Percentiles rank a stretch among this genome's conserved stretches.
These are phyloP conservation scores for Drosophila grimshawi DNA, from an alignment of 1,140 invertebrate species.

Conservation along the genomic window DNA sequence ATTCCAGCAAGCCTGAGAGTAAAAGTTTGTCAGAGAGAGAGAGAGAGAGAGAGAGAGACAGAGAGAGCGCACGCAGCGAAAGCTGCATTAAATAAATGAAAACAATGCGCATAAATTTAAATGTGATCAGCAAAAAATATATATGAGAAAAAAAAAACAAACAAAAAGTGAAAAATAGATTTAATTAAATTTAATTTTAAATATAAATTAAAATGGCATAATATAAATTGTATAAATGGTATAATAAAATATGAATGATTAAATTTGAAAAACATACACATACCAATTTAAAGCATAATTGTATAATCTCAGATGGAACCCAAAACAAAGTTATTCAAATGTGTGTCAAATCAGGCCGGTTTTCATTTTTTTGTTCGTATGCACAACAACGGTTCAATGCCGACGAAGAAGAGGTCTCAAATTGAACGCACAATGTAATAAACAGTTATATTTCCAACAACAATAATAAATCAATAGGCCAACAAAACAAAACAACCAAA, in stretches of 20 bases:
- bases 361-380: slow-evolving; percentile 4
- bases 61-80: slow-evolving; percentile 52
- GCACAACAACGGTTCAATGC: slow-evolving; percentile 14
- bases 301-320: background rate
- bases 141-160: no score
- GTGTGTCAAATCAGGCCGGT: slow-evolving; percentile 57
- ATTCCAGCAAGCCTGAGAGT: slow-evolving; percentile 58
- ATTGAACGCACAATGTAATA: slow-evolving; percentile 68
- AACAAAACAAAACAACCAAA: slow-evolving; percentile 16
- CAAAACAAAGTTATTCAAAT: slow-evolving; percentile 36
- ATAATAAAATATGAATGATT: background rate
- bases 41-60: slow-evolving; percentile 18
- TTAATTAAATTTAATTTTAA: background rate
- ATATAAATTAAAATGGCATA: no score
- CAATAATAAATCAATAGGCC: slow-evolving; percentile 73
- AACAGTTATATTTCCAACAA: slow-evolving; percentile 62
- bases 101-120: slow-evolving; percentile 11
- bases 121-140: background rate
- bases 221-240: no score
- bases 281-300: background rate
- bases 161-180: slow-evolving; percentile 1
- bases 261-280: background rate
- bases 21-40: slow-evolving; percentile 57
- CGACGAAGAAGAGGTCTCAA: slow-evolving; percentile 12
- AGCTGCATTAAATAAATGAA: slow-evolving; percentile 36